These are phyloP conservation scores for Xiphophorus maculatus DNA, from an alignment of 2,113 vertebrate genomes.

Conservation along the genomic window DNA sequence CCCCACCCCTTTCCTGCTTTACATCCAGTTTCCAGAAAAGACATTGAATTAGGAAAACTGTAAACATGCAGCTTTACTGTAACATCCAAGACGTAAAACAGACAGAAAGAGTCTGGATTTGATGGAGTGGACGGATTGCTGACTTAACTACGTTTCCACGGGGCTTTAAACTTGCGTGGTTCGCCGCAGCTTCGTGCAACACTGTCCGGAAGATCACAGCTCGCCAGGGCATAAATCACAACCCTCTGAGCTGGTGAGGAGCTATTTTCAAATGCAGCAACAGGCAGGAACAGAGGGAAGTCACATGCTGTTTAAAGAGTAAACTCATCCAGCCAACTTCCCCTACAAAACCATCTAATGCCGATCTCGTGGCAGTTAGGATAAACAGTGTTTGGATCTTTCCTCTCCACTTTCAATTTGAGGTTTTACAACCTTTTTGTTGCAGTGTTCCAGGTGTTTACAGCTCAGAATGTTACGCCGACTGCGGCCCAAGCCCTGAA, in stretches of 20 bases:
- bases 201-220: slow-evolving; percentile 16
- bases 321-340: background rate
- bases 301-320: background rate
- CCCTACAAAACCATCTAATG: background rate
- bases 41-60: slow-evolving; percentile 26
- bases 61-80: slow-evolving; percentile 26
- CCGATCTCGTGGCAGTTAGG: background rate
- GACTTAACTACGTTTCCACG: background rate
- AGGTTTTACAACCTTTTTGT: background rate
- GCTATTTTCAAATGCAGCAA: slow-evolving; percentile 23
- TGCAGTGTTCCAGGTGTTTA: background rate
- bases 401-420: background rate
- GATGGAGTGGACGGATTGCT: background rate
- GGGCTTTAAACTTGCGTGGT: slow-evolving; percentile 11
- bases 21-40: slow-evolving; percentile 37
- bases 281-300: slow-evolving; percentile 2
- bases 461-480: background rate
- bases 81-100: slow-evolving; percentile 38
- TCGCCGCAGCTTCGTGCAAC: slow-evolving; percentile 26
- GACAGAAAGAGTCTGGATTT: slow-evolving; percentile 34
- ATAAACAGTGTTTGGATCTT: background rate
- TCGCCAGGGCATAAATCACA: slow-evolving; percentile 12
- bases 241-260: slow-evolving; percentile 1
- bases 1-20: slow-evolving; percentile 26
- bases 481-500: background rate